These are phyloP conservation scores for Muntiacus reevesi DNA, from an alignment of 2,113 vertebrate species.

Conservation along the genomic window DNA sequence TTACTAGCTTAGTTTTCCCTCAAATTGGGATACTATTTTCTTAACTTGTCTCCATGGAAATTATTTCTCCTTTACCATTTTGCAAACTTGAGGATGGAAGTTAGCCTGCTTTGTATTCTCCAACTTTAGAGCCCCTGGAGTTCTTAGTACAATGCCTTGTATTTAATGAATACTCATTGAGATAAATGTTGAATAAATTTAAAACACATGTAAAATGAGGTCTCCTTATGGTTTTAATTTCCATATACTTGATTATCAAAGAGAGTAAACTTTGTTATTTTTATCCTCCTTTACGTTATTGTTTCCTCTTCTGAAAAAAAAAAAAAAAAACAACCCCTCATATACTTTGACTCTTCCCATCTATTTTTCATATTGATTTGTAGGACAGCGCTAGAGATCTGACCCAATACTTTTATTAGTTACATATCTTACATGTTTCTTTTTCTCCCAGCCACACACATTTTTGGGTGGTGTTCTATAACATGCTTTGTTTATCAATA, in stretches of 20 bases:
- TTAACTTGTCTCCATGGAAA: background rate
- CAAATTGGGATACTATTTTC: background rate
- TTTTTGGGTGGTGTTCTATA: background rate
- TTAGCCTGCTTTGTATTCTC: background rate
- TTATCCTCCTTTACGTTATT: background rate
- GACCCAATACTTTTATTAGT: background rate
- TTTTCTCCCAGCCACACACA: background rate
- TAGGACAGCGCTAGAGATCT: background rate
- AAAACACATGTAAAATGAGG: background rate
- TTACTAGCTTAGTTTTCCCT: background rate
- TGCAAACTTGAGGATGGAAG: background rate
- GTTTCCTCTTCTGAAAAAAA: background rate
- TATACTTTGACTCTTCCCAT: background rate
- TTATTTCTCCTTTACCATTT: background rate
- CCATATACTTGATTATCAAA: background rate
- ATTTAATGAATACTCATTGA: conserved; percentile 22
- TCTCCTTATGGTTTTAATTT: conserved; percentile 14
- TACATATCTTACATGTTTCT: background rate
- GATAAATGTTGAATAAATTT: conserved; percentile 2
- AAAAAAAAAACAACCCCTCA: background rate
- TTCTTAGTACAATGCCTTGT: conserved; percentile 5
- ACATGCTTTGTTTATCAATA: background rate
- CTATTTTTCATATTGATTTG: background rate
- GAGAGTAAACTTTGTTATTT: background rate
- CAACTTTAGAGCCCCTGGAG: background rate